phyloP scores from a whole-genome alignment of 2,113 vertebrate genomes.

The Pteruthius melanotis region DNA sequence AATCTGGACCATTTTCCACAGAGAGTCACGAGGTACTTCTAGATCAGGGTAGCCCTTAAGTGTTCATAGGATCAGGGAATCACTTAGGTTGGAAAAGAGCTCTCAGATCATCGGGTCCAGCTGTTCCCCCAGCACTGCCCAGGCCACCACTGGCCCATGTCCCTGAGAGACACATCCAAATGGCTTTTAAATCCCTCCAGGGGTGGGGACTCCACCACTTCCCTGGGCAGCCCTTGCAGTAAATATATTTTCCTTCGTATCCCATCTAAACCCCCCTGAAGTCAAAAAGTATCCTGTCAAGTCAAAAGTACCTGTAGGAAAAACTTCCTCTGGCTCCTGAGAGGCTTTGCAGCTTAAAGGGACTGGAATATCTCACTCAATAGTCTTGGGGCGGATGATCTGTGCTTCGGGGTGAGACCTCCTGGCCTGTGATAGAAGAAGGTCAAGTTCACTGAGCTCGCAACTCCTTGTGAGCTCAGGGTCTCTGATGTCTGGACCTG shows the following conservation, averaged over 20 bases:
- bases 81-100: background rate
- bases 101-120: accelerated
- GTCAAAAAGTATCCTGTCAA: no score
- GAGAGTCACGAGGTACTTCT: background rate
- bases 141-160: background rate
- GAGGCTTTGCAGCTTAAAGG: background rate
- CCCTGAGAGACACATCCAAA: background rate
- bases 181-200: background rate
- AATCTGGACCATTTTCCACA: background rate
- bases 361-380: background rate
- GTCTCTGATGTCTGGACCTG: background rate
- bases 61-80: background rate
- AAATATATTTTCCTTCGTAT: background rate
- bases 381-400: background rate
- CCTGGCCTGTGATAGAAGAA: background rate
- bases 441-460: background rate
- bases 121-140: background rate
- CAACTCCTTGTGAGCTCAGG: background rate
- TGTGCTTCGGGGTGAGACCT: background rate
- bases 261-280: accelerated
- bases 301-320: background rate
- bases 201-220: accelerated
- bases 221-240: background rate
- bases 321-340: accelerated
- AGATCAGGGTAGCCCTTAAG: background rate